phyloP scores from a whole-genome alignment of 2,888 invertebrate genomes.

The Druceiella hillmani region DNA sequence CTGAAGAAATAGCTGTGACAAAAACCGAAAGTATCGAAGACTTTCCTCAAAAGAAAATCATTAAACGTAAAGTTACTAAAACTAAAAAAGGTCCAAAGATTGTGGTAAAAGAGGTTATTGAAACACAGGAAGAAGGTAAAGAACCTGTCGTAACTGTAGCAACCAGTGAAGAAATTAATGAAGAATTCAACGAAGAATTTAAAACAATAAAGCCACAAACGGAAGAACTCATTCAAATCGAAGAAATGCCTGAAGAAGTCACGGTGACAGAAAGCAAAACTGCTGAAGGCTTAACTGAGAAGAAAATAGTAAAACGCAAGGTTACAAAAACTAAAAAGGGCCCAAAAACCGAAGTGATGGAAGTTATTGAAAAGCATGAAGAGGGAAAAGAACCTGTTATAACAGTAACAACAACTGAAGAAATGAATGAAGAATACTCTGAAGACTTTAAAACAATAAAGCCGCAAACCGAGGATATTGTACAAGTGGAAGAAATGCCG shows the following conservation, averaged over 20 bases:
- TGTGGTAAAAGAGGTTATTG: conserved; percentile 26
- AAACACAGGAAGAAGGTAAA: conserved; percentile 29
- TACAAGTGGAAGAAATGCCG: conserved; percentile 21
- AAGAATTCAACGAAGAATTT: conserved; percentile 27
- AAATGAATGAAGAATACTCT: conserved; percentile 30
- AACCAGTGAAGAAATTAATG: conserved; percentile 6
- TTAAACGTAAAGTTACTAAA: too few relatives aligned
- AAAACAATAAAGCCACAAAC: conserved; percentile 16
- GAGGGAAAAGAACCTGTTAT: conserved; percentile 19
- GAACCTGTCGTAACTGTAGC: conserved; percentile 26
- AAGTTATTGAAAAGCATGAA: conserved; percentile 29
- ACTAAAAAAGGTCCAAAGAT: neutral
- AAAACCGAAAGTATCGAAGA: too few relatives aligned
- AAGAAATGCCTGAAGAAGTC: conserved; percentile 26
- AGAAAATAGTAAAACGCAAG: conserved; percentile 17
- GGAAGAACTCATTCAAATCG: conserved; percentile 19
- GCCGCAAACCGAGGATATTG: conserved; percentile 12
- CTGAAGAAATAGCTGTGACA: too few relatives aligned
- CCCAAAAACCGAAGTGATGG: conserved; percentile 29
- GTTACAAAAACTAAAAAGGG: conserved; percentile 12
- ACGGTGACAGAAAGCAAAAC: conserved; percentile 25
- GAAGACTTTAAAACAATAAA: conserved; percentile 14
- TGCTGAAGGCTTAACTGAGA: conserved; percentile 26
- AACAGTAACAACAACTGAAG: conserved; percentile 27
- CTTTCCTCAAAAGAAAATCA: conserved; percentile 28